These are phyloP conservation scores for Drosophila eohydei DNA, from an alignment of 2,888 invertebrate genomes.

Conservation along the genomic window DNA sequence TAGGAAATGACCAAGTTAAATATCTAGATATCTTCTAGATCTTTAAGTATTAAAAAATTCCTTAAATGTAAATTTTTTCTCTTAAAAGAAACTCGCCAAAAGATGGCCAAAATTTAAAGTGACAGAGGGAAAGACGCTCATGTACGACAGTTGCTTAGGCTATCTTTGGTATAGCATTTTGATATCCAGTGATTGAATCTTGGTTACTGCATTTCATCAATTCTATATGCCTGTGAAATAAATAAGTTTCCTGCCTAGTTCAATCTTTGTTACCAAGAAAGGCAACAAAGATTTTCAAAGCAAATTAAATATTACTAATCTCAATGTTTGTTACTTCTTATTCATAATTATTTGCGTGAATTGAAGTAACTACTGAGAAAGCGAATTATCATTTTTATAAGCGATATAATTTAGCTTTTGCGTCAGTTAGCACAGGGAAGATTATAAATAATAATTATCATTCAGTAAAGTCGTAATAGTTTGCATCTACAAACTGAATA, in stretches of 20 bases:
- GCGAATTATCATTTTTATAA: not conserved
- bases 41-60: too few relatives aligned
- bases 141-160: too few relatives aligned
- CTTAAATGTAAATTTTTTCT: too few relatives aligned
- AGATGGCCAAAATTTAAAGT: too few relatives aligned
- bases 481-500: not conserved
- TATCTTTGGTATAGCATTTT: too few relatives aligned
- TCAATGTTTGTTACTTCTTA: not conserved
- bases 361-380: not conserved
- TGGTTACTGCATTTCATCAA: not conserved
- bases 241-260: not conserved
- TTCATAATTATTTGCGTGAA: slow-evolving; percentile 2
- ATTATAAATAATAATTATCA: not conserved
- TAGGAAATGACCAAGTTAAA: too few relatives aligned
- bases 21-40: too few relatives aligned
- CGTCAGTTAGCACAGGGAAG: not conserved
- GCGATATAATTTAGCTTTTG: not conserved
- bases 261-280: not conserved
- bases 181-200: too few relatives aligned
- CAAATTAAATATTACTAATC: not conserved
- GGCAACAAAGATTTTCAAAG: not conserved
- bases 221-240: too few relatives aligned
- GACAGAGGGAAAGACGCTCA: too few relatives aligned
- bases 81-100: too few relatives aligned
- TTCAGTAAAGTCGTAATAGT: not conserved